Evolutionary conservation across 92 coral and sea anemone genomes (phyloP).

Genomic region (Hydrozoanthus gracilis): DNA sequence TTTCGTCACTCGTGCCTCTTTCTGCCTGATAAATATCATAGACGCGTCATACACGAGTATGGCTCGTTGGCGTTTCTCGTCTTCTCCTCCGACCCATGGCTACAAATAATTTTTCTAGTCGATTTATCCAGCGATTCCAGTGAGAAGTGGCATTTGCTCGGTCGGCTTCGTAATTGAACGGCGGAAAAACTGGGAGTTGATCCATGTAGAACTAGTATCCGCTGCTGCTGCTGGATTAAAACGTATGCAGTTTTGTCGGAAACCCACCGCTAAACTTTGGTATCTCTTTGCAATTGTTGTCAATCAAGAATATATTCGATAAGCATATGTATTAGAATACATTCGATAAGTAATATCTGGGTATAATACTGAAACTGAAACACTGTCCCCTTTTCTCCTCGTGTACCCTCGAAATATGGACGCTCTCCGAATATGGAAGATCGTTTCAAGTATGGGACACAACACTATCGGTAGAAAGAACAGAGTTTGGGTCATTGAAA

Average conservation of each 20-base stretch:
- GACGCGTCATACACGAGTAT: too few species aligned
- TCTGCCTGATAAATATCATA: conserved; percentile 57
- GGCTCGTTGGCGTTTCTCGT: too few species aligned
- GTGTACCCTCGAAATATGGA: neutral
- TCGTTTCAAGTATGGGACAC: too few species aligned
- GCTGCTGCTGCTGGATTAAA: neutral
- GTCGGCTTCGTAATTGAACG: conserved; percentile 33
- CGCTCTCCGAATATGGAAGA: too few species aligned
- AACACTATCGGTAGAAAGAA: too few species aligned
- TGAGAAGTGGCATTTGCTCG: conserved; percentile 40
- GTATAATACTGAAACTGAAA: neutral
- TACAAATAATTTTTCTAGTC: conserved; percentile 49
- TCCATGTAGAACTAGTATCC: neutral
- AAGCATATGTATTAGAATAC: too few species aligned
- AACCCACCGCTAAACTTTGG: neutral
- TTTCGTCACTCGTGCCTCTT: conserved; percentile 9
- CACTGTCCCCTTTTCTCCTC: neutral
- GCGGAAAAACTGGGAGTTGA: conserved; percentile 31
- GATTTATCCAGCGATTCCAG: conserved; percentile 50
- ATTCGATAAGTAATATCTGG: too few species aligned
- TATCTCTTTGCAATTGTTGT: neutral
- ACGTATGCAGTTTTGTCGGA: neutral
- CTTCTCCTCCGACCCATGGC: conserved; percentile 50
- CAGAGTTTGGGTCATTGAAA: too few species aligned
- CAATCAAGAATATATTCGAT: too few species aligned